Evolutionary conservation across 64 coral and sea anemone genomes (phyloP).

Genomic region (Acropora tenuis): DNA sequence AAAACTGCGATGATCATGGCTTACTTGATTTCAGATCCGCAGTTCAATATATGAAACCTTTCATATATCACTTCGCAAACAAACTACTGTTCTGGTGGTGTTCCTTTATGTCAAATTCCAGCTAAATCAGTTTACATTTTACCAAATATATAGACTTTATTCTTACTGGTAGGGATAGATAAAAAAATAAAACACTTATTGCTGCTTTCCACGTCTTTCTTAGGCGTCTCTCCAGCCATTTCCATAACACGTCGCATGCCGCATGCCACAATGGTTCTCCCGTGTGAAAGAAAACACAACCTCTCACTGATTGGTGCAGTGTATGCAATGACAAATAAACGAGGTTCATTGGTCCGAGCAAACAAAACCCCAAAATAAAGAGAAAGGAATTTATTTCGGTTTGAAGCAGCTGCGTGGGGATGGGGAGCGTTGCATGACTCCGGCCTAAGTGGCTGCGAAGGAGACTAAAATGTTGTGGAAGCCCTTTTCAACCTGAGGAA

Average conservation of each 20-base stretch:
- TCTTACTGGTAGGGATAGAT: too few relatives aligned
- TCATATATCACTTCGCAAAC: background rate
- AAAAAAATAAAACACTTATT: too few relatives aligned
- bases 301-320: background rate
- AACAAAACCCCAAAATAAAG: background rate
- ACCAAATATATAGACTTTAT: too few relatives aligned
- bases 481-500: constrained; percentile 42
- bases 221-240: constrained; percentile 34
- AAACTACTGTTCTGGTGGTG: background rate
- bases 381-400: too few relatives aligned
- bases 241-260: background rate
- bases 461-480: constrained; percentile 31
- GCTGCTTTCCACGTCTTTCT: background rate
- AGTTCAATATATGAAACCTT: too few relatives aligned
- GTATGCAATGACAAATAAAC: background rate
- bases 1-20: too few relatives aligned
- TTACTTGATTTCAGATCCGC: too few relatives aligned
- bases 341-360: constrained; percentile 1
- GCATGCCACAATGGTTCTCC: background rate
- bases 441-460: background rate
- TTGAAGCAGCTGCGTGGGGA: too few relatives aligned
- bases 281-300: too few relatives aligned
- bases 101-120: background rate
- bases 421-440: too few relatives aligned
- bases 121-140: background rate